Conservation (phyloP, 2,113 vertebrate species). For the Malurus cyaneus region DNA sequence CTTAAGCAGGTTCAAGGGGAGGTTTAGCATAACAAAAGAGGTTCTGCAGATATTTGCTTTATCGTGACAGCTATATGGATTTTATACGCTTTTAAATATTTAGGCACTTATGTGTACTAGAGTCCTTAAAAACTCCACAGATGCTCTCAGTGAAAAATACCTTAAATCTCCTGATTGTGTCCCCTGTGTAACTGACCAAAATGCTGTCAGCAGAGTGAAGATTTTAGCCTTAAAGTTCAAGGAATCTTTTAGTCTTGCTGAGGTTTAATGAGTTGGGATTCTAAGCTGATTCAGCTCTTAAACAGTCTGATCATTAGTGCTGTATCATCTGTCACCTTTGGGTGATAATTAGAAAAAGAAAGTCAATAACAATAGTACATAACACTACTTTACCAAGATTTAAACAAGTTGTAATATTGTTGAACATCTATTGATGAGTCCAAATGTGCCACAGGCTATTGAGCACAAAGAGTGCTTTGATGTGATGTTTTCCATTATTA, state of each 20-base stretch:
- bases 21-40: not conserved
- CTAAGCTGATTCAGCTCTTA: conserved; percentile 69
- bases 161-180: not conserved
- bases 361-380: conserved; percentile 82
- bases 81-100: not conserved
- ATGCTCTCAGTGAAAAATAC: not conserved
- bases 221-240: conserved; percentile 30
- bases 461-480: conserved; percentile 72
- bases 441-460: conserved; percentile 79
- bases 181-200: not conserved
- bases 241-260: conserved; percentile 35
- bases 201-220: not conserved
- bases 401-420: conserved; percentile 81
- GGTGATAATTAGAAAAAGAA: conserved; percentile 82
- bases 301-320: conserved; percentile 75
- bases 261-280: conserved; percentile 65
- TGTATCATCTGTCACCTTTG: conserved; percentile 81
- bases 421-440: conserved; percentile 82
- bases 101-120: not conserved
- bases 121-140: not conserved
- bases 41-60: not conserved
- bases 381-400: conserved; percentile 80
- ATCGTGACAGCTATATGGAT: not conserved
- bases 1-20: not conserved
- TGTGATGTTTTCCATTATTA: conserved; percentile 78